These are phyloP conservation scores for Lamellibrachia luymesi DNA, from an alignment of 1,140 invertebrate species.

Conservation along the genomic window DNA sequence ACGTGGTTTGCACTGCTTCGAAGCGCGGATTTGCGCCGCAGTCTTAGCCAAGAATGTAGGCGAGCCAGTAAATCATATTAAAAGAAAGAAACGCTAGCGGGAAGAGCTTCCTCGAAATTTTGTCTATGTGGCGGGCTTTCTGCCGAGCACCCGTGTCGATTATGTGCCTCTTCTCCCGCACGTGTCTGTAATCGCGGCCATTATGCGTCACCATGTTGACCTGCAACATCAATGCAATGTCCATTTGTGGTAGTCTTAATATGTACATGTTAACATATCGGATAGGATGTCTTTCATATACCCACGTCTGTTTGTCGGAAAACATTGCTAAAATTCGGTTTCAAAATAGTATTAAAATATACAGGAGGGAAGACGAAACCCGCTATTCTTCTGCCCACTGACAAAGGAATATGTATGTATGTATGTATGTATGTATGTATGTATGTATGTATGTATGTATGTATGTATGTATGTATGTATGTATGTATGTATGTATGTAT, in stretches of 20 bases:
- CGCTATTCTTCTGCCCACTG: no score
- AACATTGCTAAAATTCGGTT: no score
- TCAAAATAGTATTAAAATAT: no score
- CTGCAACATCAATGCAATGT: background rate
- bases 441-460: no score
- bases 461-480: no score
- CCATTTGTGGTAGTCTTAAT: background rate
- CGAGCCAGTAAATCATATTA: conserved; percentile 82
- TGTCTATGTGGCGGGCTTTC: conserved; percentile 63
- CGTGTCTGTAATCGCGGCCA: conserved; percentile 13
- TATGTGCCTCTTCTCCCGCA: background rate
- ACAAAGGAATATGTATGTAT: no score
- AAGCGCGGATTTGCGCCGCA: background rate
- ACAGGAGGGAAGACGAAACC: no score
- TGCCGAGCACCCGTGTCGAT: conserved; percentile 16
- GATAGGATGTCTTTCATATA: no score
- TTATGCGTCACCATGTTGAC: conserved; percentile 23
- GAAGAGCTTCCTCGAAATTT: conserved; percentile 77
- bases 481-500: no score
- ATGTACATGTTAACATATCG: background rate
- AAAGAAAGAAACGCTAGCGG: conserved; percentile 80
- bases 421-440: no score
- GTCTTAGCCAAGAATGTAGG: conserved; percentile 57
- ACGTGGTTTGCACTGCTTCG: background rate
- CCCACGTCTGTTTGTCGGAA: no score